phyloP scores from a whole-genome alignment of 2,113 vertebrate species.

The Hemiprocne comata region DNA sequence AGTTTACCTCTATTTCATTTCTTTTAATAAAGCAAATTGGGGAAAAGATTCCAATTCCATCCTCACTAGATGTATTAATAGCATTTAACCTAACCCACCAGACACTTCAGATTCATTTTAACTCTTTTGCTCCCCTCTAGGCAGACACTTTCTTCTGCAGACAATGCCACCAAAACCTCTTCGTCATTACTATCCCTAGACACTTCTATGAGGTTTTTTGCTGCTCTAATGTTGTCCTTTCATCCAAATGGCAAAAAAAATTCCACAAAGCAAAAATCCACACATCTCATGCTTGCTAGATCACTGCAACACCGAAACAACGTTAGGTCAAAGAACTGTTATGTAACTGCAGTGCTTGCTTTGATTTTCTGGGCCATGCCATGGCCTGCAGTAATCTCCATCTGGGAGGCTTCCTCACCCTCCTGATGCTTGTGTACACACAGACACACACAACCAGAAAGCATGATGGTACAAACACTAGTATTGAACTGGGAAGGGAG shows the following conservation, averaged over 20 bases:
- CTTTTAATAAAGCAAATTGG: not conserved
- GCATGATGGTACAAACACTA: rapidly evolving
- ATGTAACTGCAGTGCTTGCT: not conserved
- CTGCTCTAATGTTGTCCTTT: not conserved
- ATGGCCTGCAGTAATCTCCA: constrained; percentile 5
- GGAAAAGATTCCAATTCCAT: not conserved
- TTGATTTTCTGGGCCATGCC: not conserved
- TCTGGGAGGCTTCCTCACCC: not conserved
- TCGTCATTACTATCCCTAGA: not conserved
- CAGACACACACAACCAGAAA: not conserved
- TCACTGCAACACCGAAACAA: not conserved
- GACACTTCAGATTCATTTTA: not conserved
- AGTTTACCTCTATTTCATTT: not conserved
- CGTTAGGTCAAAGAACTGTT: not conserved
- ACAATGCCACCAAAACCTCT: not conserved
- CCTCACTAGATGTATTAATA: not conserved
- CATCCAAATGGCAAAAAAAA: not conserved
- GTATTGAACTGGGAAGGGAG: not conserved
- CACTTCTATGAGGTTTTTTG: not conserved
- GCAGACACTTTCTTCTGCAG: not conserved
- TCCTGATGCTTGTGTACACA: not conserved
- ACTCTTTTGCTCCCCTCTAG: not conserved
- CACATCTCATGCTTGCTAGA: not conserved
- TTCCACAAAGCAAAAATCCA: not conserved
- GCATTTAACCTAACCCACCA: not conserved